Evolutionary conservation across 2,113 vertebrate genomes (phyloP).

Genomic region (Rissa tridactyla): DNA sequence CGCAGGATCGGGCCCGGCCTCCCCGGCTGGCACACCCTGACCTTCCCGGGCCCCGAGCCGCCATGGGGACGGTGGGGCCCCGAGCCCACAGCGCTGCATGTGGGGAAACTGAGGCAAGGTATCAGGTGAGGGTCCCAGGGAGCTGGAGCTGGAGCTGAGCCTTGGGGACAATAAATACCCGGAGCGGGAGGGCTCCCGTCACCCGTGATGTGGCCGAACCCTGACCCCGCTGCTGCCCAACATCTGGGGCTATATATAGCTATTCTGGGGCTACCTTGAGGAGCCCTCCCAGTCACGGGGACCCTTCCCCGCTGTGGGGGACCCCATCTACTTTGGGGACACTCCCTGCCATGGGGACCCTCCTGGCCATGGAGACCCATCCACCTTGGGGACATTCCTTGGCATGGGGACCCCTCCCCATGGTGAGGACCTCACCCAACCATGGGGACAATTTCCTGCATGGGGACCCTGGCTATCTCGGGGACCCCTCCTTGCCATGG

Average conservation of each 20-base stretch:
- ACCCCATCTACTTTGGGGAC: not conserved
- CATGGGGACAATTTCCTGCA: not conserved
- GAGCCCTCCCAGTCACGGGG: not conserved
- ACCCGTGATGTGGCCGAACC: not conserved
- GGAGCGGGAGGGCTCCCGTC: not conserved
- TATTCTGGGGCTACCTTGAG: not conserved
- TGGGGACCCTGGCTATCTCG: not conserved
- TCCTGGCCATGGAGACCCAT: not conserved
- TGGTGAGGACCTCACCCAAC: not conserved
- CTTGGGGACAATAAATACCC: not conserved
- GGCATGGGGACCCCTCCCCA: not conserved
- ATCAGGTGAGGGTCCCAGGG: too few species aligned
- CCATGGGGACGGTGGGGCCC: not conserved
- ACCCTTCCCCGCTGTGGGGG: not conserved
- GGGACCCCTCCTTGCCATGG: not conserved
- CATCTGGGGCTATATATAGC: fast-evolving
- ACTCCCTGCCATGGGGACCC: not conserved
- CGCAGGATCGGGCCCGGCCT: fast-evolving
- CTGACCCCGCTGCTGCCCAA: fast-evolving
- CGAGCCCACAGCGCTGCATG: fast-evolving
- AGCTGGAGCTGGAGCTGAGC: not conserved
- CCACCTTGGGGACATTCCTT: not conserved
- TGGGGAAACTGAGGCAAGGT: not conserved
- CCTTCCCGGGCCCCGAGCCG: fast-evolving
- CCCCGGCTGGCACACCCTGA: not conserved